Base-by-base conservation (phyloP, 2,888 invertebrate genomes). In the Crepidodera aurea region DNA sequence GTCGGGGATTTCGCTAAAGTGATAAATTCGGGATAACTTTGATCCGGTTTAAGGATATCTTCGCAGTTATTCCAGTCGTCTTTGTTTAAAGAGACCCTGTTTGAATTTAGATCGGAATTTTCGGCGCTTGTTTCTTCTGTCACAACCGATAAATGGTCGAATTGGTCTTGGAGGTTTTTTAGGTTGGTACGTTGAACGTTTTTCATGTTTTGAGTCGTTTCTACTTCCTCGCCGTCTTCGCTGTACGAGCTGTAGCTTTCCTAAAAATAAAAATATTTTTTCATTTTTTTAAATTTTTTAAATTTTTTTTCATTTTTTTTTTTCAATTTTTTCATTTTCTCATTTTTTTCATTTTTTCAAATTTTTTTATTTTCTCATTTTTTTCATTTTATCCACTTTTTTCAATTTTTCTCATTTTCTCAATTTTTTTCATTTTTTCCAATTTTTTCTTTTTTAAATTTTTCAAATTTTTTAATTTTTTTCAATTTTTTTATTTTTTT, bases 131-230 rank as follows among this genome's bases (percentile, higher is more conserved):
- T 88, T 73, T 91, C 92, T 76, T 92, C 92, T 4, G 90, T 89
- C 42, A 92, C 91, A 18, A 91, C 87, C 61, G 90, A 90, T 48
- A 92, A 83, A 77, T 90, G 90, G 79, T 91, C 90, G 80, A 90
- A 91, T 77, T 86, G 84, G 71, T 87, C 82, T 73, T 81, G 72
- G 73, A 85, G 72, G 77, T 82, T 80, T 77, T 84, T 78, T 76
- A 83, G 67, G 79, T 83, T 80, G 37, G 80, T 80, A 71, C 81
- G 81, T 66, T 82, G 80, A 39, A 79, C 79, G 71, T 82, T 82
- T 64, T 81, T 79, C 44, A 80, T 69, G 66, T 82, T 82, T 68
- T 82, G 82, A 4, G 77, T 79, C 18, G 77, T 75, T 71, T 82
- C 81, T 6, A 80, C 80, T 64, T 80, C 80, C 29, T 79, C 79